phyloP scores from a whole-genome alignment of 1,140 invertebrate species.

The Megathymus violae region DNA sequence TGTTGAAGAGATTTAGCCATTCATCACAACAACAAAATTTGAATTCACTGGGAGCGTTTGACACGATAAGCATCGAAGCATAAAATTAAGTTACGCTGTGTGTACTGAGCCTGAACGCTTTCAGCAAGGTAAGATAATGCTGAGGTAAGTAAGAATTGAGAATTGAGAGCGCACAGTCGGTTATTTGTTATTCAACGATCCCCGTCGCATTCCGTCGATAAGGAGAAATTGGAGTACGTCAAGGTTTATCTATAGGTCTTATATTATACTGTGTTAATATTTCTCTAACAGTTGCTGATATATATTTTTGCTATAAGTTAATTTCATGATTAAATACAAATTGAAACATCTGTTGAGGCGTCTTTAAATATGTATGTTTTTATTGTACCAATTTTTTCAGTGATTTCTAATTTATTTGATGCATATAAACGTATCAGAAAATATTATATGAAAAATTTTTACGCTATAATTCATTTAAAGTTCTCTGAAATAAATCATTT shows the following conservation, averaged over 20 bases:
- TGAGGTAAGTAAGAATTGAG: constrained; percentile 28
- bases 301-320: too few species aligned
- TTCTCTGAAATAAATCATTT: too few species aligned
- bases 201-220: constrained; percentile 23
- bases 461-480: too few species aligned
- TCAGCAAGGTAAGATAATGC: constrained; percentile 22
- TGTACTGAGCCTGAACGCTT: constrained; percentile 25
- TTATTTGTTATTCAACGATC: constrained; percentile 33
- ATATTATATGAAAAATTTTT: too few species aligned
- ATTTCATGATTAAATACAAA: too few species aligned
- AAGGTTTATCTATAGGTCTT: constrained; percentile 6
- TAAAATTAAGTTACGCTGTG: constrained; percentile 32
- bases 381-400: too few species aligned
- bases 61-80: constrained; percentile 29
- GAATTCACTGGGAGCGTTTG: constrained; percentile 15
- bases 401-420: too few species aligned
- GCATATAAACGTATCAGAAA: too few species aligned
- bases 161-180: constrained; percentile 31
- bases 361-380: too few species aligned
- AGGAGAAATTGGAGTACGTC: constrained; percentile 21
- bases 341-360: too few species aligned
- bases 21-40: constrained; percentile 30
- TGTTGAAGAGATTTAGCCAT: constrained; percentile 1
- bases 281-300: too few species aligned
- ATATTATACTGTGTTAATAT: constrained; percentile 9